Evolutionary conservation across 2,113 vertebrate species (phyloP), one percentile per base, ranked within the genome.

Genomic region (Willisornis vidua): DNA sequence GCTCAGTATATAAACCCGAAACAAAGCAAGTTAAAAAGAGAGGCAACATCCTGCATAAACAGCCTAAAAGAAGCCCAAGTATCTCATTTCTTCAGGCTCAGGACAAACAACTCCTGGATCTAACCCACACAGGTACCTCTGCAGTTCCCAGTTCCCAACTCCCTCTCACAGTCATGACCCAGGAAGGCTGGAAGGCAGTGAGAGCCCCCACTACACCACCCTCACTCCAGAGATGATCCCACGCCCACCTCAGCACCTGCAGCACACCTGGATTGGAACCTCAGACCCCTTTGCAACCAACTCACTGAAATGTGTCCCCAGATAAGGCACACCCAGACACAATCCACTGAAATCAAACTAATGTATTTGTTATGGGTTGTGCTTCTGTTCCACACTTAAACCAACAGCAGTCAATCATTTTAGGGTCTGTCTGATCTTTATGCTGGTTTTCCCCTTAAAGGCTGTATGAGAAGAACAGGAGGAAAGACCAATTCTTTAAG

Each of bases 361-460:
- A 52, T 1, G 0, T 1, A 7, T 15, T 63, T 39, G 13, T 6
- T 16, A 33, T 0, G 19, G 39, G 8, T 4, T 49, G 24, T 45
- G 49, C 31, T 70, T 39, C 10, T 6, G 28, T 16, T 70, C 43
- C 55, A 46, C n/a, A 25, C n/a, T 16, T 23, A 71, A 80, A 73
- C 13, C 86, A 77, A 65, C 0, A 25, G 22, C 4, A 54, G 52
- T 6, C 70, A 62, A 4, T 19, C 48, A 26, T 62, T 62, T 43
- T 3, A 81, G 20, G 26, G 17, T 25, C 41, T 33, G 24, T 39
- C 46, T 61, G 33, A 54, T 35, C n/a, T 70, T 79, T 29, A 39
- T 31, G 26, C 8, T 8, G 11, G 1, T 39, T 67, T 33, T 41
- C 14, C 3, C 52, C n/a, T 19, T 23, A 37, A 65, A n/a, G 28